Base-by-base conservation (phyloP, 2,113 vertebrate species). In the Neogale vison region DNA sequence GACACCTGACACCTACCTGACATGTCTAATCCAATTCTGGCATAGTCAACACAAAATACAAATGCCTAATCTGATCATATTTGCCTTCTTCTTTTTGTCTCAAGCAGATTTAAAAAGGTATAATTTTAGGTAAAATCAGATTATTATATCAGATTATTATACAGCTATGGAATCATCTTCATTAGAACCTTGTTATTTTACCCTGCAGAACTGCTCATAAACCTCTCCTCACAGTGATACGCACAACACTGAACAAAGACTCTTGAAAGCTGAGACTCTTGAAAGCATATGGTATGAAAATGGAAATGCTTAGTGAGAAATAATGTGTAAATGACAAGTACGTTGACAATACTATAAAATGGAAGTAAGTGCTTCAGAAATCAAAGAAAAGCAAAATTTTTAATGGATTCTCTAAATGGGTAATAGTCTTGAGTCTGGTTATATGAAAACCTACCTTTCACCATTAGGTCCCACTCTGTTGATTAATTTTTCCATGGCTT, bases 401-500 rank as follows among this genome's bases (percentile, higher is more conserved):
- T 12, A 93, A 69, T 18, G 71, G 29, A 69, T 65, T 95, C 45
- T 93, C 29, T 94, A 90, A 82, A 85, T 50, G 17, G 18, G 61
- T 67, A 96, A 90, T 61, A 57, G 42, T 88, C 47, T 24, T 90
- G 71, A 97, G 36, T 81, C 21, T 20, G 76, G 3, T 87, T 34
- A 92, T 67, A 96, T 93, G 76, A 96, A 97, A 98, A 98, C 95
- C 59, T 97, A 99, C 99, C 99, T 99, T 95, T 99, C 98, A 83
- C 98, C 98, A 93, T 99, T 98, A 97, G 99, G 99, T 89, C 99
- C 99, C 79, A 99, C 99, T 90, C 98, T 99, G 86, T 98, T 99
- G 93, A 99, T 99, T 20, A 99, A 99, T 93, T 99, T 99, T 99
- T 99, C 99, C 99, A 99, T 99, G 93, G 99, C 99, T 98, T 99